Evolutionary conservation across 2,888 invertebrate genomes (phyloP).

Genomic region (Saturnia japonica): DNA sequence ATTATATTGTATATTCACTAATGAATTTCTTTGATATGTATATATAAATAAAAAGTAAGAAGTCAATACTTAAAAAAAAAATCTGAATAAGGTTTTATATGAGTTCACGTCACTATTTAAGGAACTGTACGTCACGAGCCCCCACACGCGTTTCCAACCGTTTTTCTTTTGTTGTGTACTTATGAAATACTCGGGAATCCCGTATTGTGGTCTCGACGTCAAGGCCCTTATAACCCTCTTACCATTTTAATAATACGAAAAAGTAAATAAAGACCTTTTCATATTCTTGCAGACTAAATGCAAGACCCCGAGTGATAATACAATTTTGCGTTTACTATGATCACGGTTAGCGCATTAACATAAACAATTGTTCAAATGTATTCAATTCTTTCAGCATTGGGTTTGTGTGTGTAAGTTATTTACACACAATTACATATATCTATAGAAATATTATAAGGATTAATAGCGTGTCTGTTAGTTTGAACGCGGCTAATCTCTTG

Average conservation of each 20-base stretch:
- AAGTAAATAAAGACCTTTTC: slow-evolving; percentile 25
- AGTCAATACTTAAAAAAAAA: neutral
- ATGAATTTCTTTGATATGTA: no score
- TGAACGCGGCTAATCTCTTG: no score
- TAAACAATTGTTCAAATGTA: slow-evolving; percentile 22
- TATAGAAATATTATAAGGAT: no score
- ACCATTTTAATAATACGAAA: slow-evolving; percentile 36
- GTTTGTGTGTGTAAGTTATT: no score
- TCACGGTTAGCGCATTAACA: slow-evolving; percentile 51
- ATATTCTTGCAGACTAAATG: slow-evolving; percentile 24
- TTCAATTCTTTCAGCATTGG: neutral
- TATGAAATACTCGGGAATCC: slow-evolving; percentile 16
- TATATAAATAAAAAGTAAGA: neutral
- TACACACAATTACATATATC: no score
- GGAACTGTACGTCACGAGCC: slow-evolving; percentile 2
- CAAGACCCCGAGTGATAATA: slow-evolving; percentile 30
- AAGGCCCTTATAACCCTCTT: slow-evolving; percentile 28
- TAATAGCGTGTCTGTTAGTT: no score
- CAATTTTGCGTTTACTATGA: slow-evolving; percentile 41
- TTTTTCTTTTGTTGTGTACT: slow-evolving; percentile 18
- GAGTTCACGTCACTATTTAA: slow-evolving; percentile 14
- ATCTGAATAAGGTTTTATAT: slow-evolving; percentile 12
- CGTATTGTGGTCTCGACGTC: slow-evolving; percentile 22
- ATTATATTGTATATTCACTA: no score
- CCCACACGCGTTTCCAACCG: neutral